Conservation (phyloP, 2,797 vertebrate genomes). For the Neosilurus mollespiculum region DNA sequence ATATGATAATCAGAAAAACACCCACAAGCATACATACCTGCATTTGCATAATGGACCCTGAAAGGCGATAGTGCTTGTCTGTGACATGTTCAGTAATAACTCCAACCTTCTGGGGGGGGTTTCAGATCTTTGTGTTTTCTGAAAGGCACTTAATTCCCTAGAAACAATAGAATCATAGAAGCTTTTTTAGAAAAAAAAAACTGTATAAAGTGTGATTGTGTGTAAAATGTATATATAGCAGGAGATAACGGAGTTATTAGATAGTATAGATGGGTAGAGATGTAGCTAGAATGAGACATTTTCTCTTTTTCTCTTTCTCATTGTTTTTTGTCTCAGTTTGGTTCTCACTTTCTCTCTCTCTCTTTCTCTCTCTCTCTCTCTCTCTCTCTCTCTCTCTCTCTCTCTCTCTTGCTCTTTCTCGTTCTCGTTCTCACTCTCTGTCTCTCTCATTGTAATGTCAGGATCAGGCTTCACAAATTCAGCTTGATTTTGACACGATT, state of each 20-base stretch:
- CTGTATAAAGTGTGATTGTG: neutral
- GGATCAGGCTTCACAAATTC: too few species aligned
- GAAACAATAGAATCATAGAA: neutral
- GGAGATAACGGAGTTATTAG: neutral
- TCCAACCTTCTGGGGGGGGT: neutral
- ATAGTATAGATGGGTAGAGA: neutral
- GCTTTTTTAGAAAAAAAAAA: neutral
- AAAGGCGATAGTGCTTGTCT: constrained; percentile 5
- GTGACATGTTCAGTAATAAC: constrained; percentile 6
- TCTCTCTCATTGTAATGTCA: neutral
- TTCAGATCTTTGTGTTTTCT: neutral
- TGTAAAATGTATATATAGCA: neutral
- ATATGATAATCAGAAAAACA: constrained; percentile 31
- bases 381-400: neutral
- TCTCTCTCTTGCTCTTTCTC: neutral
- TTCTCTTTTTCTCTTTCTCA: neutral
- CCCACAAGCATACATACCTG: constrained; percentile 16
- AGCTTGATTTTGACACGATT: too few species aligned
- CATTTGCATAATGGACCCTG: constrained; percentile 10
- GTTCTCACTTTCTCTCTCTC: neutral
- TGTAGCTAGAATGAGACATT: neutral
- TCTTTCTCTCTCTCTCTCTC: neutral
- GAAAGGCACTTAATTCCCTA: neutral
- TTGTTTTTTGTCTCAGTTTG: too few species aligned
- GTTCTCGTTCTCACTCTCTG: neutral